phyloP scores from a whole-genome alignment of 2,113 vertebrate genomes.

The Peromyscus polionotus region DNA sequence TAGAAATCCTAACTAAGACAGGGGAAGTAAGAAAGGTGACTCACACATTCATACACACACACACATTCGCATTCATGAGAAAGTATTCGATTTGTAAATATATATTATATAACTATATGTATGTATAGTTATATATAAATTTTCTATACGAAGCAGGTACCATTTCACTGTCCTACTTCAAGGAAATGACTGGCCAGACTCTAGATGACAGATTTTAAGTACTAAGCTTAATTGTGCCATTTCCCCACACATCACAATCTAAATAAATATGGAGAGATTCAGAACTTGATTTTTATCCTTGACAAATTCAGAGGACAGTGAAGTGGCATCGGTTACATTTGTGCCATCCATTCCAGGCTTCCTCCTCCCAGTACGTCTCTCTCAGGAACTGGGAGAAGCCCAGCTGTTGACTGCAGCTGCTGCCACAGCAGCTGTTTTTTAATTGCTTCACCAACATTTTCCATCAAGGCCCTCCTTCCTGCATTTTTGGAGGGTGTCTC shows the following conservation, averaged over 20 bases:
- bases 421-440: neutral
- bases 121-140: neutral
- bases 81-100: neutral
- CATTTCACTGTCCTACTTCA: neutral
- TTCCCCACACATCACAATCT: neutral
- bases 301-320: neutral
- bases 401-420: neutral
- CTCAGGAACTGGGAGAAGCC: neutral
- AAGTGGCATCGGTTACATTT: neutral
- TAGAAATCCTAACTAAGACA: too few species aligned
- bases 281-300: conserved; percentile 1
- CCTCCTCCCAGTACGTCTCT: neutral
- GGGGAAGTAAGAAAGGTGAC: neutral
- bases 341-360: neutral
- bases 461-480: neutral
- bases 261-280: neutral
- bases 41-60: neutral
- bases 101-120: neutral
- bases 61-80: neutral
- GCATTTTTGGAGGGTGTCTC: neutral
- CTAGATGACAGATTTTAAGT: neutral
- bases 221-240: neutral
- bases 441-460: conserved; percentile 2
- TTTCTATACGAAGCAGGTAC: neutral
- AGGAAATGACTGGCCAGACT: neutral